A percentile compares a stretch with the other conserved stretches of the same genome.
phyloP scores from a whole-genome alignment of 2,888 invertebrate species.

The Syritta pipiens region DNA sequence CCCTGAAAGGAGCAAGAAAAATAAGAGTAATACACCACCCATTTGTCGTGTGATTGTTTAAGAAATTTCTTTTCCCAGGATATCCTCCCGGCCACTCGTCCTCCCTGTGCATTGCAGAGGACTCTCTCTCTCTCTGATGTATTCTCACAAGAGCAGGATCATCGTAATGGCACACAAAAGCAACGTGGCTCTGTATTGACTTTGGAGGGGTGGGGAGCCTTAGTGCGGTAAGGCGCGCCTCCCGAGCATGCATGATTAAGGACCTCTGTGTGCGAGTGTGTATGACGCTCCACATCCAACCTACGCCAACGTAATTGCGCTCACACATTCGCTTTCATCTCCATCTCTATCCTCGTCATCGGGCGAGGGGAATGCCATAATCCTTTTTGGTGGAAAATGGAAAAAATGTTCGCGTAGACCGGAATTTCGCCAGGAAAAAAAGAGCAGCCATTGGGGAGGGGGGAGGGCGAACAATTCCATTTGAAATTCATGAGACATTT shows the following conservation, averaged over 20 bases:
- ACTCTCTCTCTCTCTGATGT: constrained; percentile 52
- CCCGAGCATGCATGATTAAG: constrained; percentile 26
- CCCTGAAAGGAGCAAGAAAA: constrained; percentile 3
- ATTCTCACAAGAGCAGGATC: constrained; percentile 61
- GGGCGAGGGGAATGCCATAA: constrained; percentile 21
- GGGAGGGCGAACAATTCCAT: constrained; percentile 51
- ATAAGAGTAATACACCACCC: constrained; percentile 29
- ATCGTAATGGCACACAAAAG: constrained; percentile 52
- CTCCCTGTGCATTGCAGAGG: constrained; percentile 7
- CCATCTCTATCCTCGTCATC: not conserved
- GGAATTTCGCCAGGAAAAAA: constrained; percentile 47
- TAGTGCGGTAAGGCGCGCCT: constrained; percentile 14
- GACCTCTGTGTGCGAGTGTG: constrained; percentile 13
- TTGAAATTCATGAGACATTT: constrained; percentile 63
- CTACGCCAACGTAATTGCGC: constrained; percentile 28
- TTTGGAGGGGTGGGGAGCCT: constrained; percentile 21
- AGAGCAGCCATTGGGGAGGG: constrained; percentile 14
- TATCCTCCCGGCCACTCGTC: constrained; percentile 1
- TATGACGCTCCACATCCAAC: constrained; percentile 2
- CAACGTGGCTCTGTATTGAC: constrained; percentile 43
- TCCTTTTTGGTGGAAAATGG: constrained; percentile 51
- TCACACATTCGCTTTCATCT: constrained; percentile 45
- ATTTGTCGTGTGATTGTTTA: constrained; percentile 47
- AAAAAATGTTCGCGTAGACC: constrained; percentile 45
- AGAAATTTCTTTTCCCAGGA: constrained; percentile 38